A percentile compares a stretch with the other conserved stretches of the same genome.
Conservation (phyloP, 1,140 invertebrate species). For the Cydia pomonella region DNA sequence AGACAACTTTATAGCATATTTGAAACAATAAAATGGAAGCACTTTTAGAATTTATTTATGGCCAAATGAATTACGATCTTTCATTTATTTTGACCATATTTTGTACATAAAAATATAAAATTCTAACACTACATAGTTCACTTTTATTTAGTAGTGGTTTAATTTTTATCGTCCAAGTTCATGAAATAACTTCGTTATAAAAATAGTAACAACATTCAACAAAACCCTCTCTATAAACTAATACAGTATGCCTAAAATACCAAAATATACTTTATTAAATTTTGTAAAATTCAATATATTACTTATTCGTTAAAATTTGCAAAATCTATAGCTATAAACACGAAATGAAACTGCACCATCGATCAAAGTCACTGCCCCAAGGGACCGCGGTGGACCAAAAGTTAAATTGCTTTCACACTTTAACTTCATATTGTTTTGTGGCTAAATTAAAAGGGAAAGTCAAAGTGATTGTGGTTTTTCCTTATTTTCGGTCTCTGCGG, state of each 20-base stretch:
- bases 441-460: conserved; percentile 18
- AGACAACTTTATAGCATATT: conserved; percentile 63
- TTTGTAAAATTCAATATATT: neutral
- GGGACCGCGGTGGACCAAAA: conserved; percentile 21
- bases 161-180: no score
- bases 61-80: neutral
- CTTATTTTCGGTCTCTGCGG: neutral
- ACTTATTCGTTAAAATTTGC: neutral
- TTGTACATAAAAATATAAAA: neutral
- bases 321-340: neutral
- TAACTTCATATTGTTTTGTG: conserved; percentile 31
- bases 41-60: conserved; percentile 34
- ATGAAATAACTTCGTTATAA: no score
- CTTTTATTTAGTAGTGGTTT: no score
- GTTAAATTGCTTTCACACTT: conserved; percentile 31
- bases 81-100: neutral
- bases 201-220: no score
- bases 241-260: no score
- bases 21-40: conserved; percentile 35
- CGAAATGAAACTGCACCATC: conserved; percentile 26
- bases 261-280: neutral
- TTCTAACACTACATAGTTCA: neutral
- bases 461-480: conserved; percentile 3
- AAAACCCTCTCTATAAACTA: no score
- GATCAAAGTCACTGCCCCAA: conserved; percentile 27